These are phyloP conservation scores for Drosophila gaucha DNA, from an alignment of 2,888 invertebrate genomes.

Conservation along the genomic window DNA sequence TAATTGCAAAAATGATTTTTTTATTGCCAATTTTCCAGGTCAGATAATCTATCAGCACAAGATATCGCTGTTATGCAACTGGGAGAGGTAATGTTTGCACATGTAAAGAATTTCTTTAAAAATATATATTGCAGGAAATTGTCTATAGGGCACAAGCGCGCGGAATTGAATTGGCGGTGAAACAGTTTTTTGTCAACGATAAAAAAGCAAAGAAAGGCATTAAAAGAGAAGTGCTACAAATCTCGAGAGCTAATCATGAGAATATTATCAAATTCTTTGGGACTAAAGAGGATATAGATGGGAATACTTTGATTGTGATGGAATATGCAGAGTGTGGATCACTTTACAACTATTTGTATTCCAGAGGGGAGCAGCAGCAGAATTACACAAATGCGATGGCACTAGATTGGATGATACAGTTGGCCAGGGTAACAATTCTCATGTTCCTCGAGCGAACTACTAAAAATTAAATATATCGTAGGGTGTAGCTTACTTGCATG, in stretches of 20 bases:
- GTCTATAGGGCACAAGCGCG: too few species aligned
- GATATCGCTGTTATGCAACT: background rate
- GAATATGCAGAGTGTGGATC: slow-evolving; percentile 24
- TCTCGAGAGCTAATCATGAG: background rate
- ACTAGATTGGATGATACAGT: slow-evolving; percentile 20
- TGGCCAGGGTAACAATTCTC: slow-evolving; percentile 20
- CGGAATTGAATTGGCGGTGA: too few species aligned
- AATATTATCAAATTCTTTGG: slow-evolving; percentile 6
- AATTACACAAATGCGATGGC: background rate
- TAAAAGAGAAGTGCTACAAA: slow-evolving; percentile 2
- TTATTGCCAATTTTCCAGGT: too few species aligned
- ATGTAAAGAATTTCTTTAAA: background rate
- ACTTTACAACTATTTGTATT: slow-evolving; percentile 9
- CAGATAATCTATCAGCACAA: too few species aligned
- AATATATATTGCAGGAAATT: too few species aligned
- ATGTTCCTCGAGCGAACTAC: too few species aligned
- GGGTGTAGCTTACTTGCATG: slow-evolving; percentile 20
- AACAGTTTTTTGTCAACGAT: background rate
- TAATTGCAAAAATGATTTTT: too few species aligned
- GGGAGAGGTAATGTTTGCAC: background rate
- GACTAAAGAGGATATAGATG: background rate
- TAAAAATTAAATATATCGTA: background rate
- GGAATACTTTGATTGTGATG: background rate
- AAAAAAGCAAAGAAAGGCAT: background rate
- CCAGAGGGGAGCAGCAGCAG: too few species aligned